phyloP scores from a whole-genome alignment of 2,797 vertebrate genomes.

The Microctenopoma steveboyesi region DNA sequence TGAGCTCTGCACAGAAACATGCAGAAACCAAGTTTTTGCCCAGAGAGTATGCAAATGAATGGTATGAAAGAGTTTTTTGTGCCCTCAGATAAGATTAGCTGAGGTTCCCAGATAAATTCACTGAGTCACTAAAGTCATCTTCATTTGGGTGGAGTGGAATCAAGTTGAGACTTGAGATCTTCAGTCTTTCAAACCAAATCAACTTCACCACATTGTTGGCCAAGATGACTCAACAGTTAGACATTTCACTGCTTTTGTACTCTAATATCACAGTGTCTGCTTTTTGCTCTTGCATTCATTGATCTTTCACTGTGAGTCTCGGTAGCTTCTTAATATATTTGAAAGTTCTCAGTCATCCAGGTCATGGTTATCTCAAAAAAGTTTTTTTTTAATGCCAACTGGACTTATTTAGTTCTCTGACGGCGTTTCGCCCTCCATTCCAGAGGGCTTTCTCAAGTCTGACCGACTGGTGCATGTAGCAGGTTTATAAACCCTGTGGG shows the following conservation, averaged over 20 bases:
- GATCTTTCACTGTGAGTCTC: not conserved
- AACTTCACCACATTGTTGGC: not conserved
- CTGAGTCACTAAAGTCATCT: slow-evolving; percentile 1
- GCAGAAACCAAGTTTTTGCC: not conserved
- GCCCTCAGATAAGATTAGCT: not conserved
- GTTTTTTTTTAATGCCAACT: no score
- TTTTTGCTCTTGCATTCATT: not conserved
- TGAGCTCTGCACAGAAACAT: slow-evolving; percentile 1
- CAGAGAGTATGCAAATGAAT: not conserved
- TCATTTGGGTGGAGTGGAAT: slow-evolving; percentile 37
- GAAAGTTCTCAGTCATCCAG: no score
- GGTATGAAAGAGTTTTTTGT: not conserved
- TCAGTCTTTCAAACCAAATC: not conserved
- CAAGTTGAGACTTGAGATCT: slow-evolving; percentile 34
- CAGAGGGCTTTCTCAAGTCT: no score
- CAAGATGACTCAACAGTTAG: slow-evolving; percentile 10
- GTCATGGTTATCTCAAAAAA: no score
- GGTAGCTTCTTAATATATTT: not conserved
- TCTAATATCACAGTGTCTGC: not conserved
- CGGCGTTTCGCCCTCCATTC: no score
- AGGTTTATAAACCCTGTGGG: no score
- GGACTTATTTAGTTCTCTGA: no score
- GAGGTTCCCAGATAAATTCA: not conserved
- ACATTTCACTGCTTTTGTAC: slow-evolving; percentile 16
- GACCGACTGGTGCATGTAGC: no score